Base-by-base conservation (phyloP, 2,888 invertebrate species). In the Pseudanteris insignis region DNA sequence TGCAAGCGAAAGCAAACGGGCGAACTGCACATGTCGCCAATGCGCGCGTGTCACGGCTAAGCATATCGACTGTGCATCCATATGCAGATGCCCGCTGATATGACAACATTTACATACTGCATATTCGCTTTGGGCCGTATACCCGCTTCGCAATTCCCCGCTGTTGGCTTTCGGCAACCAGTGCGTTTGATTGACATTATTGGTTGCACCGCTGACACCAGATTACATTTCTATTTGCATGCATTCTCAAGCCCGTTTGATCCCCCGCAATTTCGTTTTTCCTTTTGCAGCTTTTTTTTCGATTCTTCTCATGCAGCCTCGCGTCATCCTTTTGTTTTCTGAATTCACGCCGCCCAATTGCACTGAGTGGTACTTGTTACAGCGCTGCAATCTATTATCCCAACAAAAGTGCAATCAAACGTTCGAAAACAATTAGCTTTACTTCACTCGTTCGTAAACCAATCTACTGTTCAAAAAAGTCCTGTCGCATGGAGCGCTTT, bases 221-320 rank as follows among this genome's bases (percentile, higher is more conserved):
- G 79, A 78, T 79, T 79, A 79, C 78, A 78, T 79, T 78, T 79
- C 78, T 78, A 79, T 79, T 79, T 79, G 78, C 79, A 79, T 79
- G 79, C 73, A 77, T 78, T 77, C 76, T 71, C 77, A 70, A 67
- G 72, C 70, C 69, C 71, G 70, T 75, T 76, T 71, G 70, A 73
- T 70, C 70, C 58, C 58, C 48, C 14, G 34, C 58, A 53, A 53
- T 58, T 34, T n/a, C n/a, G n/a, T n/a, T n/a, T n/a, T n/a, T n/a
- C n/a, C n/a, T n/a, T n/a, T n/a, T n/a, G n/a, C n/a, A n/a, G n/a
- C n/a, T n/a, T n/a, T n/a, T 61, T 21, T 41, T 61, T 55, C 57
- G 47, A 43, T 60, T 32, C 50, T 50, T 54, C 46, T 14, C 51
- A n/a, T 24, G 38, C 58, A 34, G 55, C 38, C 40, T 62, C 38